Evolutionary conservation across 2,797 vertebrate genomes (phyloP).

Genomic region (Aldrovandia affinis): DNA sequence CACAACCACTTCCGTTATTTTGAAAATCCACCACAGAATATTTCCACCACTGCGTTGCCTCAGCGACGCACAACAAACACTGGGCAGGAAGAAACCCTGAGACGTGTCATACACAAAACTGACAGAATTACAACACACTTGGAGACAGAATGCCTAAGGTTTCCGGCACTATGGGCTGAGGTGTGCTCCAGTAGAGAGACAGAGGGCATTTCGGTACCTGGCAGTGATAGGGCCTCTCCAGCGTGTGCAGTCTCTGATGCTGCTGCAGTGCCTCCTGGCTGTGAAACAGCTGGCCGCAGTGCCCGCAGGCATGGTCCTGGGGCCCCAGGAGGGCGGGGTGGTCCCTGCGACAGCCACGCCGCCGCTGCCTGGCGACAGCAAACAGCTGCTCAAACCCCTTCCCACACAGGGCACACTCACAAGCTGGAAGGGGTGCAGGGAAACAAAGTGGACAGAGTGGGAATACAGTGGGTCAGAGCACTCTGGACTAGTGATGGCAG

Average conservation of each 20-base stretch:
- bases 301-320: not conserved
- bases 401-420: conserved; percentile 13
- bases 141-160: not conserved
- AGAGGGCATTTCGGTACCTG: not conserved
- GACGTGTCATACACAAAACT: too few relatives aligned
- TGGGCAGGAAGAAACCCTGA: too few relatives aligned
- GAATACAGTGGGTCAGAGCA: not conserved
- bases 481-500: too few relatives aligned
- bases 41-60: too few relatives aligned
- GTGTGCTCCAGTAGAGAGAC: not conserved
- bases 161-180: not conserved
- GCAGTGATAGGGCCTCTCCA: conserved; percentile 24
- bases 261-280: conserved; percentile 18
- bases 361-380: not conserved
- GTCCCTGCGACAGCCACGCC: not conserved
- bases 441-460: not conserved
- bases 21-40: too few relatives aligned
- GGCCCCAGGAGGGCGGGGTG: not conserved
- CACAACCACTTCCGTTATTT: too few relatives aligned
- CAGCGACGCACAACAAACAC: too few relatives aligned
- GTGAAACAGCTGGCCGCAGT: conserved; percentile 18
- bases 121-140: not conserved
- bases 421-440: not conserved
- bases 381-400: conserved; percentile 13
- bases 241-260: conserved; percentile 19